Conservation (phyloP, 2,797 vertebrate species). For the Lemur catta region DNA sequence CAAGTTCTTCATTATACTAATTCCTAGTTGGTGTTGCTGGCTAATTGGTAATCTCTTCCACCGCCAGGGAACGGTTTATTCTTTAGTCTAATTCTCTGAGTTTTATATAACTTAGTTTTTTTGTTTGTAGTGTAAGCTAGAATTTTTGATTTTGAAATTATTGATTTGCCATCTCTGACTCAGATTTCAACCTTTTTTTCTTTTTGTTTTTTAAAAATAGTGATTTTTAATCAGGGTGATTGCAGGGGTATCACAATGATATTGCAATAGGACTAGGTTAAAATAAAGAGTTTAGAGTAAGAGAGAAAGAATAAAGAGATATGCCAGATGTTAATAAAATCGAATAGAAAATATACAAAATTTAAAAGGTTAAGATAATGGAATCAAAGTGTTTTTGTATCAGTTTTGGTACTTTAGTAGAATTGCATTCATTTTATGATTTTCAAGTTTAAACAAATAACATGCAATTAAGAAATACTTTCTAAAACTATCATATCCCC, state of each 20-base stretch:
- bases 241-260: not conserved
- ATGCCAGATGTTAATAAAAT: not conserved
- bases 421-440: not conserved
- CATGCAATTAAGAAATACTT: slow-evolving; percentile 32
- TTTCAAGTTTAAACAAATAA: slow-evolving; percentile 47
- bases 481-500: not conserved
- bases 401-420: not conserved
- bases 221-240: slow-evolving; percentile 35
- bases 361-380: slow-evolving; percentile 9
- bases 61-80: not conserved
- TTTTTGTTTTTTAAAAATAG: not conserved
- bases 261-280: slow-evolving; percentile 43
- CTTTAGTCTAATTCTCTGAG: slow-evolving; percentile 9
- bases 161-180: slow-evolving; percentile 21
- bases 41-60: not conserved
- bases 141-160: slow-evolving; percentile 27
- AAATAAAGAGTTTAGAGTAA: slow-evolving; percentile 23
- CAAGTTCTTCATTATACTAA: not conserved
- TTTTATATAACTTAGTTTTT: slow-evolving; percentile 46
- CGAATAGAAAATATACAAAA: slow-evolving; percentile 17
- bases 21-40: not conserved
- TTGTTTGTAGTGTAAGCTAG: slow-evolving; percentile 36
- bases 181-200: not conserved
- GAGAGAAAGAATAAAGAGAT: slow-evolving; percentile 1
- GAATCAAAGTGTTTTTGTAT: slow-evolving; percentile 16